Evolutionary conservation across 2,113 vertebrate genomes (phyloP), one percentile per base, ranked within the genome.

Genomic region (Grallaria varia): DNA sequence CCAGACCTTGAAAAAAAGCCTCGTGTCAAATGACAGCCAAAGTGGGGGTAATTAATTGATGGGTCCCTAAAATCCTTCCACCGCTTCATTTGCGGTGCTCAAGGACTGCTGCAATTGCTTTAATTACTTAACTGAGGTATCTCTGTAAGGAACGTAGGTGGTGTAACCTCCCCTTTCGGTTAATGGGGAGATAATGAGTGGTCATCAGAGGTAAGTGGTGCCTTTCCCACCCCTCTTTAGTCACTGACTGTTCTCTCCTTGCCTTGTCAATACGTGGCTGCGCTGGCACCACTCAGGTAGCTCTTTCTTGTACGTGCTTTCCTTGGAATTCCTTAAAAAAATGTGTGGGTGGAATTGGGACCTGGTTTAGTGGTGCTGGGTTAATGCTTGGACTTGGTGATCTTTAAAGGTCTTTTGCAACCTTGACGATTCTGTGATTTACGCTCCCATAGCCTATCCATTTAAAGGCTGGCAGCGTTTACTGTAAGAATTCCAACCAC

Each of bases 211-310:
- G 16, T 63, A 62, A 42, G 45, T 8, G 17, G 17, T n/a, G 24
- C 10, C 10, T 45, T 45, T 60, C 16, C 18, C 33, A 5, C 8
- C 17, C 14, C 9, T 66, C n/a, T 40, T 79, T 53, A 33, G 80
- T 31, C 7, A 0, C 22, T n/a, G 13, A 12, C 24, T 50, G 4
- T 12, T 78, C 10, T 0, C 30, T 5, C 30, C 47, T 71, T 44
- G 21, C 6, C 28, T 30, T 74, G 4, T 45, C 22, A 56, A 7
- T 22, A 2, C 8, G 13, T 39, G 11, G 9, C 52, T 45, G 35
- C 69, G 16, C 39, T 39, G 2, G 0, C 1, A 0, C 4, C 1
- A 0, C 4, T 56, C 6, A 2, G 53, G 27, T n/a, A 2, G 71
- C 68, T 40, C 10, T 18, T 75, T 59, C 9, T 53, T 24, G 3